These are phyloP conservation scores for Eulacestoma nigropectus DNA, from an alignment of 2,113 vertebrate genomes.

Conservation along the genomic window DNA sequence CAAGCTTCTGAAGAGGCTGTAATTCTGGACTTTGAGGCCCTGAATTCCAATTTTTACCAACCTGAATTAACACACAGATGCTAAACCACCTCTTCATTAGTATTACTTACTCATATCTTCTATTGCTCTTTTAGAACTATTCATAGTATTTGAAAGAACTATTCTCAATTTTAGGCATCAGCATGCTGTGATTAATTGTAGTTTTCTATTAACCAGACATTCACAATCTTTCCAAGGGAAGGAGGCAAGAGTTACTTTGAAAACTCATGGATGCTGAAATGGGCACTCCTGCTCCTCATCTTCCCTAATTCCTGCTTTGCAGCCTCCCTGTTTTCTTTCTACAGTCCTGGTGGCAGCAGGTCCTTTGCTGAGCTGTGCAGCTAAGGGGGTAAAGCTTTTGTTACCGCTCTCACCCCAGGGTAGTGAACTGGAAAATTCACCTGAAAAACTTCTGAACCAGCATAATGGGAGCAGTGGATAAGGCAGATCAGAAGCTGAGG, in stretches of 20 bases:
- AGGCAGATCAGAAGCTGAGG: not conserved
- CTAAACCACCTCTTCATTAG: not conserved
- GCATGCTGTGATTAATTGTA: not conserved
- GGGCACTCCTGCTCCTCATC: not conserved
- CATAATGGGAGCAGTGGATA: not conserved
- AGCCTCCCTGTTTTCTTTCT: not conserved
- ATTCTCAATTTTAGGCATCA: not conserved
- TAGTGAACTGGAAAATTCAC: not conserved
- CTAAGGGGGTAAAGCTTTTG: not conserved
- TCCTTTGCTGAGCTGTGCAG: not conserved
- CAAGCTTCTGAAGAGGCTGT: not conserved
- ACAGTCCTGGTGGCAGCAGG: not conserved
- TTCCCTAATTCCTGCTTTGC: not conserved
- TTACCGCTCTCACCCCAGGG: too few relatives aligned
- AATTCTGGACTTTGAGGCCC: not conserved
- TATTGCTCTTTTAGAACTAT: not conserved
- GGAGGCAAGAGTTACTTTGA: not conserved
- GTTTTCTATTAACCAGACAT: not conserved
- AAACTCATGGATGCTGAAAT: not conserved
- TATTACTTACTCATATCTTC: not conserved
- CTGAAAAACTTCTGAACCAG: not conserved
- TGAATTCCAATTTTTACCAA: not conserved
- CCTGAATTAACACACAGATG: not conserved
- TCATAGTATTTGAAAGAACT: not conserved
- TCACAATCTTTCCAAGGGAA: not conserved